Conservation (phyloP, 2,113 vertebrate species). For the Gasterosteus nipponicus region DNA sequence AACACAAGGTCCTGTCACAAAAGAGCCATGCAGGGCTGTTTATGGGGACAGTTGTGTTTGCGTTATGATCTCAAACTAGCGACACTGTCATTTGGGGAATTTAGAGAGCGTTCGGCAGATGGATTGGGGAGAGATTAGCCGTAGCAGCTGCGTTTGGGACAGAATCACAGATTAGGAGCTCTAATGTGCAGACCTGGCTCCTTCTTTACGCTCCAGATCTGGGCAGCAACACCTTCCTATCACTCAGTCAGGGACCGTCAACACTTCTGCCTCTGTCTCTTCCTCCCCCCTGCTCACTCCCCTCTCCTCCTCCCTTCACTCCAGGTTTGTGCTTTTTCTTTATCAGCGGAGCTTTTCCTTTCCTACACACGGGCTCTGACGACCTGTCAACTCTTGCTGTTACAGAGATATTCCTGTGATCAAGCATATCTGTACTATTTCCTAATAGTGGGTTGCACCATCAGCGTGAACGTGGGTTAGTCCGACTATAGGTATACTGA, state of each 20-base stretch:
- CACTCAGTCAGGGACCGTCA: slow-evolving; percentile 77
- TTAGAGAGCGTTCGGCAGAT: slow-evolving; percentile 80
- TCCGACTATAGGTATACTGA: slow-evolving; percentile 40
- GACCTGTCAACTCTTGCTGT: not conserved
- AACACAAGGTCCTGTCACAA: slow-evolving; percentile 22
- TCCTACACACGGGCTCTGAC: slow-evolving; percentile 19
- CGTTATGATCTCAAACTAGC: slow-evolving; percentile 63
- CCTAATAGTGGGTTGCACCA: slow-evolving; percentile 5
- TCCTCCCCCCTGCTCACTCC: slow-evolving; percentile 38
- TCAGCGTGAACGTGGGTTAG: slow-evolving; percentile 15
- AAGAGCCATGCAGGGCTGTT: slow-evolving; percentile 28
- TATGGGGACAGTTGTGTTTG: slow-evolving; percentile 55
- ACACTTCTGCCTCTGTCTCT: slow-evolving; percentile 64
- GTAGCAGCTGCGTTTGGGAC: slow-evolving; percentile 85
- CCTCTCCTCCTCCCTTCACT: slow-evolving; percentile 13
- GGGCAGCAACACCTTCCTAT: slow-evolving; percentile 81
- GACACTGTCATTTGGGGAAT: slow-evolving; percentile 79
- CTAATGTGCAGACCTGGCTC: slow-evolving; percentile 84
- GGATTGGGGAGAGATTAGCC: slow-evolving; percentile 82
- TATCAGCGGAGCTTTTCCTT: slow-evolving; percentile 5
- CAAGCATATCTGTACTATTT: not conserved
- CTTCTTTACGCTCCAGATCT: slow-evolving; percentile 80
- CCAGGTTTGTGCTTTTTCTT: slow-evolving; percentile 41
- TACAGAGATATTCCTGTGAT: slow-evolving; percentile 9
- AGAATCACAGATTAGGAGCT: slow-evolving; percentile 83